These are phyloP conservation scores for Agelas oroides DNA, from an alignment of 37 sponge, comb jelly and placozoan genomes.

Conservation along the genomic window DNA sequence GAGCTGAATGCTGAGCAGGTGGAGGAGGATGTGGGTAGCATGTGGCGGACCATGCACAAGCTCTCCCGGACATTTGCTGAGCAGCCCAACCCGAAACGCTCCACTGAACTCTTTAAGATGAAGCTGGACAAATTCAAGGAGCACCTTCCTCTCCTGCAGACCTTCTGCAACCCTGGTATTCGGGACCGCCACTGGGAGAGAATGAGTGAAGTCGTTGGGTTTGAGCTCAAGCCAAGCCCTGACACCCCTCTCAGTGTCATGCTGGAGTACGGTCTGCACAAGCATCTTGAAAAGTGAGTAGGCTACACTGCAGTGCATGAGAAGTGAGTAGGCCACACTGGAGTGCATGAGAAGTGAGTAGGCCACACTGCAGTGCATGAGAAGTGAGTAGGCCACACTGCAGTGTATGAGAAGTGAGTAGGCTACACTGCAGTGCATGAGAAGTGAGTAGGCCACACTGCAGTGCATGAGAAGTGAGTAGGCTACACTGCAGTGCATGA, in stretches of 20 bases:
- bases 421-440: too few species aligned
- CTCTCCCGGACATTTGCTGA: constrained; percentile 85
- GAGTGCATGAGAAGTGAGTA: too few species aligned
- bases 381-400: too few species aligned
- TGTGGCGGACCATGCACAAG: constrained; percentile 95
- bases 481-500: too few species aligned
- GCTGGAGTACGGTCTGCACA: constrained; percentile 82
- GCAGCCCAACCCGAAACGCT: constrained; percentile 84
- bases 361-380: too few species aligned
- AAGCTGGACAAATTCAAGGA: constrained; percentile 95
- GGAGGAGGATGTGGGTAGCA: constrained; percentile 89
- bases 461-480: too few species aligned
- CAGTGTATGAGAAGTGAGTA: too few species aligned
- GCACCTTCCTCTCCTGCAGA: constrained; percentile 85
- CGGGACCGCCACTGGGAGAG: constrained; percentile 95
- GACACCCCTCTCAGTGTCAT: constrained; percentile 92
- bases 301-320: too few species aligned
- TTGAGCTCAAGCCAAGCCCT: constrained; percentile 88
- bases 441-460: too few species aligned
- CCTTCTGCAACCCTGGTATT: constrained; percentile 97
- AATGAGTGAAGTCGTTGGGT: constrained; percentile 87
- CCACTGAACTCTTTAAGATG: constrained; percentile 85
- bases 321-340: too few species aligned
- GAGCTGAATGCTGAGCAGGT: constrained; percentile 92
- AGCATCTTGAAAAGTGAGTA: too few species aligned